phyloP scores from a whole-genome alignment of 2,888 invertebrate species.

The Noctua fimbriata region DNA sequence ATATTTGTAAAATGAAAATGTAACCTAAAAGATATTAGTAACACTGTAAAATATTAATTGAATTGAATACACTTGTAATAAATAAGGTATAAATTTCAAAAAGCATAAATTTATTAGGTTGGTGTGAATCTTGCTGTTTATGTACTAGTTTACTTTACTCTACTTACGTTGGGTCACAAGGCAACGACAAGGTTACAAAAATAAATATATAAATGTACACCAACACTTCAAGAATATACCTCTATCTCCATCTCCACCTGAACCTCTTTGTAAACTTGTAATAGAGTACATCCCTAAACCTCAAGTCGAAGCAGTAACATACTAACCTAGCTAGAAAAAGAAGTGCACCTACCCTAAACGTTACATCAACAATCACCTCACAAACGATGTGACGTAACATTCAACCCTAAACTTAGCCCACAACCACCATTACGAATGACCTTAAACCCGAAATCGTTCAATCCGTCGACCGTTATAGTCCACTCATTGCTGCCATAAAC shows the following conservation, averaged over 20 bases:
- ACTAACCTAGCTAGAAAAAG: not conserved
- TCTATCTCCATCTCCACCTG: not conserved
- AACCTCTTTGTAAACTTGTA: too few species aligned
- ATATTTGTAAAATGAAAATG: too few species aligned
- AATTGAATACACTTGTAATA: not conserved
- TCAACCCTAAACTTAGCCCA: conserved; percentile 60
- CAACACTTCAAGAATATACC: not conserved
- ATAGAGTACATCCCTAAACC: not conserved
- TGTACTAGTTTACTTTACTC: too few species aligned
- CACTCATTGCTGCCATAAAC: conserved; percentile 86
- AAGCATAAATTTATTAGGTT: not conserved
- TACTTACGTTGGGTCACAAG: not conserved
- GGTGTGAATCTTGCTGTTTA: not conserved
- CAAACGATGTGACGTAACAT: conserved; percentile 54
- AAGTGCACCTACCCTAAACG: conserved; percentile 15
- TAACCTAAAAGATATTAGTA: too few species aligned
- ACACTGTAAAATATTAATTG: not conserved
- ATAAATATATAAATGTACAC: not conserved
- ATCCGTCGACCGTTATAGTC: conserved; percentile 84
- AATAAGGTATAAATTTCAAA: not conserved
- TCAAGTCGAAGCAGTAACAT: not conserved
- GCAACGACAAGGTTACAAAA: not conserved
- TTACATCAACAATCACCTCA: conserved; percentile 16
- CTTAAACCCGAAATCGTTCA: conserved; percentile 76
- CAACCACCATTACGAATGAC: conserved; percentile 66